phyloP scores from a whole-genome alignment of 2,113 vertebrate species.

The Tyto alba region DNA sequence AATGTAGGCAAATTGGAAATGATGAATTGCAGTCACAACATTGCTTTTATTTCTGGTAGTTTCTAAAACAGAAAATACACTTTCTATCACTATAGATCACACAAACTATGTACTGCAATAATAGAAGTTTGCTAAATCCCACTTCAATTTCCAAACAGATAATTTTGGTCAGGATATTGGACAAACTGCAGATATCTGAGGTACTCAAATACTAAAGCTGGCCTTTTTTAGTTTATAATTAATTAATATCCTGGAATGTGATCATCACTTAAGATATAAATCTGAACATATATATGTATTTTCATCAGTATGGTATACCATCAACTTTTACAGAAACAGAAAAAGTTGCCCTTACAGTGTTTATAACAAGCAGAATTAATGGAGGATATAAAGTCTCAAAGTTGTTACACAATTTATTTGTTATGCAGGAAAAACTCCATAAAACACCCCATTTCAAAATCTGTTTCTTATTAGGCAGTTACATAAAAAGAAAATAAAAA shows the following conservation, averaged over 20 bases:
- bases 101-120: neutral
- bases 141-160: neutral
- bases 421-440: neutral
- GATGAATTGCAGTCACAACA: neutral
- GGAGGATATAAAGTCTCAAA: neutral
- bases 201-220: neutral
- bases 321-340: neutral
- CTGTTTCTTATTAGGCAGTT: constrained; percentile 21
- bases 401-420: constrained; percentile 1
- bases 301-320: neutral
- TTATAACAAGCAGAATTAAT: neutral
- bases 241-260: neutral
- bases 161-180: neutral
- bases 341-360: neutral
- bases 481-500: constrained; percentile 9
- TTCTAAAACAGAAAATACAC: neutral
- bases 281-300: neutral
- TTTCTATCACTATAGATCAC: neutral
- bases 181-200: neutral
- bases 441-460: neutral
- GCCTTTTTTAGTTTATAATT: neutral
- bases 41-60: neutral
- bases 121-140: neutral
- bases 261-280: neutral
- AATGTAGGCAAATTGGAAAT: neutral